Evolutionary conservation across 2,113 vertebrate genomes (phyloP).

Genomic region (Brachirus orientalis): DNA sequence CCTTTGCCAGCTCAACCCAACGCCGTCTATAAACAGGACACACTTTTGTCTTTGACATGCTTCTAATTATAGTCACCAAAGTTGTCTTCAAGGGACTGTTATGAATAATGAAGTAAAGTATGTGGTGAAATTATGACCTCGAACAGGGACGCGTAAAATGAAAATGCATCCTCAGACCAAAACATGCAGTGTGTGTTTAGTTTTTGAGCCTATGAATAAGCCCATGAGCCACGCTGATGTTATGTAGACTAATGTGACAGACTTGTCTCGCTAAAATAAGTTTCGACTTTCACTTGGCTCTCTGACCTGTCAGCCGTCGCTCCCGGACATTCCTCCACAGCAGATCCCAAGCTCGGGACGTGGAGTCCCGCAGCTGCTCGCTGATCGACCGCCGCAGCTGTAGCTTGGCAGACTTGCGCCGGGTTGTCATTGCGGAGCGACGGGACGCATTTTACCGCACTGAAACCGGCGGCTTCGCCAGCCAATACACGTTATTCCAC

Average conservation of each 20-base stretch:
- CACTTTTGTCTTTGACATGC: neutral
- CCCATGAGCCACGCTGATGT: too few species aligned
- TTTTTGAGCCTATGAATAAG: too few species aligned
- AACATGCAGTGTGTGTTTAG: too few species aligned
- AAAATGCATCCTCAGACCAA: too few species aligned
- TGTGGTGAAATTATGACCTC: neutral
- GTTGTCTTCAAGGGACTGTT: too few species aligned
- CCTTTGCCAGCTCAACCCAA: neutral
- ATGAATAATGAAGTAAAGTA: neutral
- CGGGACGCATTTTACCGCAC: constrained; percentile 73
- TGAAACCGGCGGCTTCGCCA: constrained; percentile 27
- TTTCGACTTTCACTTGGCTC: constrained; percentile 5
- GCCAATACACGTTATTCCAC: constrained; percentile 10
- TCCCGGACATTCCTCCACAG: constrained; percentile 95
- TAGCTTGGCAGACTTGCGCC: constrained; percentile 79
- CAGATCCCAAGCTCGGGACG: constrained; percentile 93
- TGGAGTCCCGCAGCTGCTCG: constrained; percentile 95
- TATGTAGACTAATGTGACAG: neutral
- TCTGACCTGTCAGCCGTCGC: constrained; percentile 93
- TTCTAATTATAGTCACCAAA: neutral
- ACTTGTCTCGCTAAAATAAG: neutral
- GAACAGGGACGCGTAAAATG: neutral
- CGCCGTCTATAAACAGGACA: neutral
- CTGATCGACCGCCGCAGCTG: constrained; percentile 93
- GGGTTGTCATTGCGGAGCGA: constrained; percentile 83